These are phyloP conservation scores for Lepidonotus clava DNA, from an alignment of 2,888 invertebrate genomes.

Conservation along the genomic window DNA sequence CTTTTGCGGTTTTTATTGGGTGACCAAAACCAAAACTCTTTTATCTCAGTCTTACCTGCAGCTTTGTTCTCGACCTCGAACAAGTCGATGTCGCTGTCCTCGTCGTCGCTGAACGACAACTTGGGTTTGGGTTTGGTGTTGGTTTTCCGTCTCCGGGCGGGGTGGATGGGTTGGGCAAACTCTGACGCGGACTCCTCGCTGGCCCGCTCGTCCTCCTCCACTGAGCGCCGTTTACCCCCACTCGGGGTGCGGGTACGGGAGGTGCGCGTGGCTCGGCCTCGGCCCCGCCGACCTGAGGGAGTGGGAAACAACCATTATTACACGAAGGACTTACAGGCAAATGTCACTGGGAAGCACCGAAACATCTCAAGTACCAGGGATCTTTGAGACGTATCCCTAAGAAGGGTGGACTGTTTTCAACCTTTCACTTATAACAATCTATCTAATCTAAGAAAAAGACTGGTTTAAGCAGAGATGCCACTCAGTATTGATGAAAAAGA, in stretches of 20 bases:
- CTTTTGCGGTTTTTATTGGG: neutral
- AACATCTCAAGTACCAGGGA: too few species aligned
- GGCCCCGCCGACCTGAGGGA: constrained; percentile 1
- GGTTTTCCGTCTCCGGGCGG: neutral
- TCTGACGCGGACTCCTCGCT: neutral
- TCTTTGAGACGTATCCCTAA: too few species aligned
- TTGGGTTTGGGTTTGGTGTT: constrained; percentile 59
- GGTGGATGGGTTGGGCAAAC: neutral
- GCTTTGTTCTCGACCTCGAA: constrained; percentile 29
- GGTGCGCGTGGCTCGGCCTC: neutral
- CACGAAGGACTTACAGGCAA: too few species aligned
- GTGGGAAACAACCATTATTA: neutral
- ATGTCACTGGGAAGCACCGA: too few species aligned
- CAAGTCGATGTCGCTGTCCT: constrained; percentile 63
- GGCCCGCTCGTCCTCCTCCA: constrained; percentile 36
- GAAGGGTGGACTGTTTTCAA: too few species aligned
- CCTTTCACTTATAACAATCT: too few species aligned
- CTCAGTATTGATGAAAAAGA: too few species aligned
- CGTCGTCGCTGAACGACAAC: constrained; percentile 73
- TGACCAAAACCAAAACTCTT: neutral
- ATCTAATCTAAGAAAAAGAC: too few species aligned
- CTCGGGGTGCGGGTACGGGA: neutral
- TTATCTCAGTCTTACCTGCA: neutral
- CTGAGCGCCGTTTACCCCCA: neutral
- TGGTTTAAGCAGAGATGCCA: too few species aligned